Evolutionary conservation across 2,888 invertebrate species (phyloP), one percentile per base, ranked within the genome.

Genomic region (Xestia ashworthii): DNA sequence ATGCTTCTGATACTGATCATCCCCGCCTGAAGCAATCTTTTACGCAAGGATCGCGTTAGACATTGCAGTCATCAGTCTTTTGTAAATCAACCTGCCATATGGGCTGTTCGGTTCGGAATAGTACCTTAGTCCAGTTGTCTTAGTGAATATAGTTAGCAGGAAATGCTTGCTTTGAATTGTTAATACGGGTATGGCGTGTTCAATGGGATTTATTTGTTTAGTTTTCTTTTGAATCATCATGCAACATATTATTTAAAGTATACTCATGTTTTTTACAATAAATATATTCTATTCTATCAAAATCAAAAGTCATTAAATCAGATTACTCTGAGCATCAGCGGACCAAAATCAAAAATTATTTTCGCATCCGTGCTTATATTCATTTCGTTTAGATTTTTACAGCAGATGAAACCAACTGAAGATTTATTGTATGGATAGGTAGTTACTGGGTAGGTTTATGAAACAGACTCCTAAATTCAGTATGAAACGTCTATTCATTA

Each of bases 251-350:
- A n/a, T n/a, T n/a, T n/a, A n/a, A n/a, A n/a, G n/a, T n/a, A n/a
- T n/a, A n/a, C n/a, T n/a, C n/a, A n/a, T n/a, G n/a, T n/a, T n/a
- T n/a, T n/a, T n/a, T n/a, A n/a, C n/a, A n/a, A n/a, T n/a, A n/a
- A n/a, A n/a, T n/a, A n/a, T n/a, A n/a, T n/a, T n/a, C n/a, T n/a
- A n/a, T n/a, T n/a, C n/a, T n/a, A 11, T 0, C 22, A 22, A 32
- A 71, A 58, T 58, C 58, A 55, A 55, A 55, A 55, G n/a, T 58
- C 58, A 58, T 58, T 14, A 25, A 58, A 25, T 25, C 58, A 58
- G 25, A 58, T 58, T 25, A 58, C 6, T 58, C 11, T 25, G 12
- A n/a, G 11, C n/a, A 55, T 55, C 12, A n/a, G 5, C 12, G 12
- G 55, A n/a, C 5, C n/a, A 55, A 55, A 12, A 55, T 5, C 0